Evolutionary conservation across 37 sponge, comb jelly and placozoan species (phyloP).

Genomic region (Haliclona indistincta): DNA sequence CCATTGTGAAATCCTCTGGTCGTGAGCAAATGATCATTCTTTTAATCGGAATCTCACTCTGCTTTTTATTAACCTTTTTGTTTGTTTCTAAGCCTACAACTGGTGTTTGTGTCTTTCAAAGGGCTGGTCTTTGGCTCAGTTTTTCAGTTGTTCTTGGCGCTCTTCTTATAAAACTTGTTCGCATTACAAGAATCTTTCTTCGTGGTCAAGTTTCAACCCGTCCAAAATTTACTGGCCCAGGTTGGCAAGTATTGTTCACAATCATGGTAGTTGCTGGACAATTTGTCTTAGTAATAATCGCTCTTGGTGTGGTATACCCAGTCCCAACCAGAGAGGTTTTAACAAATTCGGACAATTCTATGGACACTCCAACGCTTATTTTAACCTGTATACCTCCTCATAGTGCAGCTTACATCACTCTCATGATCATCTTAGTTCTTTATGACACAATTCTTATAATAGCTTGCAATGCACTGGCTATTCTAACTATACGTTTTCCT

Average conservation of each 20-base stretch:
- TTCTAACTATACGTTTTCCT: constrained; percentile 38
- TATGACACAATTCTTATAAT: constrained; percentile 45
- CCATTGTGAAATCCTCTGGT: constrained; percentile 81
- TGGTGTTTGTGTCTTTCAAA: constrained; percentile 55
- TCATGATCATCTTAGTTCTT: constrained; percentile 12
- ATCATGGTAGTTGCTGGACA: constrained; percentile 33
- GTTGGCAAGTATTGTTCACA: constrained; percentile 52
- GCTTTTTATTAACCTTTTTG: constrained; percentile 51
- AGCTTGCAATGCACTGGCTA: constrained; percentile 39
- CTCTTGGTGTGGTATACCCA: constrained; percentile 7
- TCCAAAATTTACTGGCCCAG: constrained; percentile 28
- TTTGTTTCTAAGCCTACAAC: constrained; percentile 32
- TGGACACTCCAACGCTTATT: constrained; percentile 18
- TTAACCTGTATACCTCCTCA: constrained; percentile 24
- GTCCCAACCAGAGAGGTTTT: neutral
- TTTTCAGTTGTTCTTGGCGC: constrained; percentile 70
- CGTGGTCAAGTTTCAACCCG: neutral
- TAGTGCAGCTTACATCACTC: constrained; percentile 2
- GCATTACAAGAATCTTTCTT: constrained; percentile 76
- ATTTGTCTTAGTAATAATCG: constrained; percentile 27
- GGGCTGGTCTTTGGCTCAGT: constrained; percentile 55
- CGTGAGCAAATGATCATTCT: constrained; percentile 72
- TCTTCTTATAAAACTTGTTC: constrained; percentile 69
- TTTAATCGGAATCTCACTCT: constrained; percentile 60
- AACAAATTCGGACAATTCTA: neutral